Conservation (phyloP, 2,797 vertebrate genomes). For the Vipera ursinii region DNA sequence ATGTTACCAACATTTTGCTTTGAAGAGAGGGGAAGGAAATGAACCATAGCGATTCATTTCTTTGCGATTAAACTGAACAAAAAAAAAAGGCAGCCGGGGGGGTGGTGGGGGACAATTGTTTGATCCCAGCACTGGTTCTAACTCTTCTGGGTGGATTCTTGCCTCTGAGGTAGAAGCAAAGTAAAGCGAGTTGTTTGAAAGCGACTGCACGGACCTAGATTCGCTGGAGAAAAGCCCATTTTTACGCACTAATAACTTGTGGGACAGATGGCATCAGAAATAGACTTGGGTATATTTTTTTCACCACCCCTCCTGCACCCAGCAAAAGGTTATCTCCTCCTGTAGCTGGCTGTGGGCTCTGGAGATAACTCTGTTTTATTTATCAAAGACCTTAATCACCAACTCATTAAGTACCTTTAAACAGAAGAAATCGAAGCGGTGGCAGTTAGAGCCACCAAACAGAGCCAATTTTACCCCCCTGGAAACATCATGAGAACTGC, state of each 20-base stretch:
- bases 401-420: background rate
- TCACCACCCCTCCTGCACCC: background rate
- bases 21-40: background rate
- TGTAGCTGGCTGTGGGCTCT: background rate
- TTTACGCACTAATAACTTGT: background rate
- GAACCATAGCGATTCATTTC: background rate
- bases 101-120: background rate
- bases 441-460: background rate
- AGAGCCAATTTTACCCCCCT: background rate
- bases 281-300: rapidly evolving
- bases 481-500: background rate
- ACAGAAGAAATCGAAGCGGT: background rate
- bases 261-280: rapidly evolving
- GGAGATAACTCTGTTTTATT: background rate
- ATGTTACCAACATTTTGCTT: background rate
- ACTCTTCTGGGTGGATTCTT: background rate
- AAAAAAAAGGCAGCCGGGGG: background rate
- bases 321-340: background rate
- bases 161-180: background rate
- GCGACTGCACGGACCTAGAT: background rate
- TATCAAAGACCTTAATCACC: background rate
- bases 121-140: background rate
- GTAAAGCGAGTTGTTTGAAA: background rate
- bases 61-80: background rate
- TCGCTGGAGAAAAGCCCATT: background rate